Percentiles rank a stretch among this genome's conserved stretches.
Conservation (phyloP, 2,888 invertebrate species). For the Orthosia gracilis region DNA sequence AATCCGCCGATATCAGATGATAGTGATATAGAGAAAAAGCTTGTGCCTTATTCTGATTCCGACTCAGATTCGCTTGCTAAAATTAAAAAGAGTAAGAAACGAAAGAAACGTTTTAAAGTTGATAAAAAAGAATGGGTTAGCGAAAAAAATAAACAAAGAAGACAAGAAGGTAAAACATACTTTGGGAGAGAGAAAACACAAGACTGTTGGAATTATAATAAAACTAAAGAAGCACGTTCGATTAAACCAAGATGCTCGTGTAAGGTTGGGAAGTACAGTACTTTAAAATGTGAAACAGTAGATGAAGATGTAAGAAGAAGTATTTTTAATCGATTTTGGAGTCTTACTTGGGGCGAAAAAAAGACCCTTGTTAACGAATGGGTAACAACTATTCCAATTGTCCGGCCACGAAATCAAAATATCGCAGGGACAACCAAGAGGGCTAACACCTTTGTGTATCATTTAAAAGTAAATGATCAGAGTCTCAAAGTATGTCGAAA, state of each 20-base stretch:
- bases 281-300: constrained; percentile 25
- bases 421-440: constrained; percentile 7
- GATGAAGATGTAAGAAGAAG: constrained; percentile 26
- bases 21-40: constrained; percentile 25
- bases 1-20: constrained; percentile 14
- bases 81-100: constrained; percentile 30
- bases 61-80: constrained; percentile 32
- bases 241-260: constrained; percentile 22
- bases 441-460: constrained; percentile 11
- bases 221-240: constrained; percentile 16
- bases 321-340: constrained; percentile 32
- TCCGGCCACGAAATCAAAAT: constrained; percentile 15
- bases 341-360: constrained; percentile 21
- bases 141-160: constrained; percentile 11
- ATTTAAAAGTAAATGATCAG: constrained; percentile 20
- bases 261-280: constrained; percentile 16
- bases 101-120: constrained; percentile 29
- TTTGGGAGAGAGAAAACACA: constrained; percentile 31
- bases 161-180: constrained; percentile 24
- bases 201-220: too few relatives aligned
- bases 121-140: constrained; percentile 28
- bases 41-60: constrained; percentile 35
- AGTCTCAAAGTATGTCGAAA: constrained; percentile 11
- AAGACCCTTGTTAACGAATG: constrained; percentile 24
- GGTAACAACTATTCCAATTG: constrained; percentile 14